phyloP scores from a whole-genome alignment of 2,888 invertebrate genomes.

The Mylabris sibirica region DNA sequence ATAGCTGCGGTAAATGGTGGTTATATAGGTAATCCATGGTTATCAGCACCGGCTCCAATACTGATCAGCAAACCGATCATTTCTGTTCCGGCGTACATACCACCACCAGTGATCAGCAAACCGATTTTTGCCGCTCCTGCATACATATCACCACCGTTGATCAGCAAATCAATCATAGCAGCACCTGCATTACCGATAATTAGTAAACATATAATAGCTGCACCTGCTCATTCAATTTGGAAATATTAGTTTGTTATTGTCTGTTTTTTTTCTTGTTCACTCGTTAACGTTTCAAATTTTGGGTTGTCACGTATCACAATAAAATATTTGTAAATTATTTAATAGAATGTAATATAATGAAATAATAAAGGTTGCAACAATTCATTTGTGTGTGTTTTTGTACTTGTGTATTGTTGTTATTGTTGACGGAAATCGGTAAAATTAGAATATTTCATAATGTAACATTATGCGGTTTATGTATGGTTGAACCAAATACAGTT shows the following conservation, averaged over 20 bases:
- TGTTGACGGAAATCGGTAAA: slow-evolving; percentile 13
- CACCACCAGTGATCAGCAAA: slow-evolving; percentile 14
- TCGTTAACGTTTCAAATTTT: background rate
- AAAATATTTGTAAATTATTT: slow-evolving; percentile 13
- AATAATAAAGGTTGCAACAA: slow-evolving; percentile 25
- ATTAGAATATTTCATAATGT: background rate
- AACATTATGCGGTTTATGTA: slow-evolving; percentile 5
- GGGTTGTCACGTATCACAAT: slow-evolving; percentile 8
- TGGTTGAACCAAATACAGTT: slow-evolving; percentile 3
- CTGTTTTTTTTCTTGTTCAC: background rate
- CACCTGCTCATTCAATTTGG: slow-evolving; percentile 12
- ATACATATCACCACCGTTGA: slow-evolving; percentile 10
- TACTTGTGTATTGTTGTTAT: background rate
- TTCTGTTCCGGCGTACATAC: background rate
- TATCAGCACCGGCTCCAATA: slow-evolving; percentile 10
- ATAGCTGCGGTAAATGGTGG: slow-evolving; percentile 25
- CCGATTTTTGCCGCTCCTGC: slow-evolving; percentile 18
- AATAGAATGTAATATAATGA: slow-evolving; percentile 17
- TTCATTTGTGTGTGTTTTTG: slow-evolving; percentile 16
- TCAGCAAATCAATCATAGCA: slow-evolving; percentile 18
- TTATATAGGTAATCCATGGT: slow-evolving; percentile 22
- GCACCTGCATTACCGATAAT: slow-evolving; percentile 20
- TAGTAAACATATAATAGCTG: slow-evolving; percentile 18
- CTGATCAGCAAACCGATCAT: slow-evolving; percentile 14
- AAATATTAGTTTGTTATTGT: slow-evolving; percentile 13